phyloP scores from a whole-genome alignment of 2,113 vertebrate species.

The Stictonetta naevosa region DNA sequence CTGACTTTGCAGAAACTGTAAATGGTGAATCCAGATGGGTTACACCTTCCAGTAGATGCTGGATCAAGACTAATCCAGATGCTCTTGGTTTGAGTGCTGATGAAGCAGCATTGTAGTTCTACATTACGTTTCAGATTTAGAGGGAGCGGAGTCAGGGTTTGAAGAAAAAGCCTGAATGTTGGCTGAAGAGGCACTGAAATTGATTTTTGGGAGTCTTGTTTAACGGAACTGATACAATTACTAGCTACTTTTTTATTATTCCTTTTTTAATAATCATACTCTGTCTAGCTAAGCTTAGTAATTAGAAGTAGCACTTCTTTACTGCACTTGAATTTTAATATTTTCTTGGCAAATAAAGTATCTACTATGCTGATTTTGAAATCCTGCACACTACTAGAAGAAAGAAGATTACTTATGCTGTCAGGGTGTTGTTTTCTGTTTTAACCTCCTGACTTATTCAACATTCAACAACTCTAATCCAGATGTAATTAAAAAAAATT shows the following conservation, averaged over 20 bases:
- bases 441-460: background rate
- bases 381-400: background rate
- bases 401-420: background rate
- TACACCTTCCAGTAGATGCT: background rate
- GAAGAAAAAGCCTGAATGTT: background rate
- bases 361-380: background rate
- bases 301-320: background rate
- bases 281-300: background rate
- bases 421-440: background rate
- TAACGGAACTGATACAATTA: background rate
- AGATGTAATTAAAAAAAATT: background rate
- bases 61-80: background rate
- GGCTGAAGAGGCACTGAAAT: background rate
- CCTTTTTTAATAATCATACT: background rate
- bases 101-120: background rate
- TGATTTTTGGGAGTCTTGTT: background rate
- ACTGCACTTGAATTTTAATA: background rate
- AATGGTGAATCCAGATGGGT: background rate
- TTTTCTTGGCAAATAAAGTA: background rate
- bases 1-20: background rate
- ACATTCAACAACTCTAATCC: background rate
- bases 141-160: background rate
- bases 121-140: background rate
- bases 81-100: background rate
- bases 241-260: background rate